A percentile compares a stretch with the other conserved stretches of the same genome.
phyloP scores from a whole-genome alignment of 2,888 invertebrate species.

The Andrena praecox region DNA sequence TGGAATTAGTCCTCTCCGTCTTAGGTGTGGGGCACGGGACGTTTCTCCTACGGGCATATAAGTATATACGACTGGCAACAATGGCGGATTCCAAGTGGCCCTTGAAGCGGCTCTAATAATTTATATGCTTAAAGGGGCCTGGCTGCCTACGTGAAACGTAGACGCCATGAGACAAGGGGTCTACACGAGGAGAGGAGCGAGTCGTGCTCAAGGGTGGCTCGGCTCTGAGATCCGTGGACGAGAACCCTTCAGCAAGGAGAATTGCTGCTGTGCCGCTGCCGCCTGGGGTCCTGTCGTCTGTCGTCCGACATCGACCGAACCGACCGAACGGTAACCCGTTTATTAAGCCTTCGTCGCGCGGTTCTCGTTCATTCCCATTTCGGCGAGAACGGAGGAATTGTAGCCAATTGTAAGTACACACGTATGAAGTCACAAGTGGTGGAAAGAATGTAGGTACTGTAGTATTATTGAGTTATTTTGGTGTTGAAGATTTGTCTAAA shows the following conservation, averaged over 20 bases:
- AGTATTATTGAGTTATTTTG: neutral
- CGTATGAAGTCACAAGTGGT: neutral
- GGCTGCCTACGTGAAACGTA: slow-evolving; percentile 75
- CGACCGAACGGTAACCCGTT: slow-evolving; percentile 50
- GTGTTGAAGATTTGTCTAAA: too few species aligned
- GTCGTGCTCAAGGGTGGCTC: slow-evolving; percentile 80
- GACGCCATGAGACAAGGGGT: slow-evolving; percentile 71
- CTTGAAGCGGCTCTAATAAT: slow-evolving; percentile 82
- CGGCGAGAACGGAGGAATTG: too few species aligned
- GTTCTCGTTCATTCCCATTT: neutral
- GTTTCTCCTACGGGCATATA: slow-evolving; percentile 66
- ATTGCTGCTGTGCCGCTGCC: slow-evolving; percentile 69
- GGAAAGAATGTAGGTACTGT: neutral
- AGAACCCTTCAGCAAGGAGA: slow-evolving; percentile 77
- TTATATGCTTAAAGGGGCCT: slow-evolving; percentile 81
- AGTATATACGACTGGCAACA: slow-evolving; percentile 71
- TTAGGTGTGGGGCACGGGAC: slow-evolving; percentile 65
- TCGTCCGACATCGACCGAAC: slow-evolving; percentile 62
- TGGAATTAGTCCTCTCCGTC: slow-evolving; percentile 68
- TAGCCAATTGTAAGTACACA: neutral
- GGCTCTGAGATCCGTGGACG: slow-evolving; percentile 71
- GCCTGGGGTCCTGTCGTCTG: slow-evolving; percentile 71
- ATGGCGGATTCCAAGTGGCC: slow-evolving; percentile 77
- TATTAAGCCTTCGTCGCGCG: slow-evolving; percentile 28
- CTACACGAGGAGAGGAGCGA: slow-evolving; percentile 67